These are phyloP conservation scores for Pampus argenteus DNA, from an alignment of 2,797 vertebrate genomes.

Conservation along the genomic window DNA sequence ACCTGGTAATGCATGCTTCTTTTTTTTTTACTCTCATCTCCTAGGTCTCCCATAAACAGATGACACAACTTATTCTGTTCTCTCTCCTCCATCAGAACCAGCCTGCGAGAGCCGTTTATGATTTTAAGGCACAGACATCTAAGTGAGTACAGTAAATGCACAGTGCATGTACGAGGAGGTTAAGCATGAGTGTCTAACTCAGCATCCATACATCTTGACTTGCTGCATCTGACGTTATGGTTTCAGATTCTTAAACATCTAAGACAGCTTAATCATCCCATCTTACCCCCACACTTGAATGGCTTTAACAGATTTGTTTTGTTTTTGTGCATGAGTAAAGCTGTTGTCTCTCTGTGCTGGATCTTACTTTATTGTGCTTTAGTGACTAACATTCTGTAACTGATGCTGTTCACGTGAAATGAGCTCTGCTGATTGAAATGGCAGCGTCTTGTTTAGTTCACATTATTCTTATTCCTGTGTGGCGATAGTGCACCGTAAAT, in stretches of 20 bases:
- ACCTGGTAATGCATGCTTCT: constrained; percentile 62
- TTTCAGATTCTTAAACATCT: background rate
- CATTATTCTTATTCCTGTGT: constrained; percentile 2
- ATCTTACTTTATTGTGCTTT: constrained; percentile 20
- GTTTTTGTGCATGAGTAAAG: constrained; percentile 37
- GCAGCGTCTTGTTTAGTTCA: background rate
- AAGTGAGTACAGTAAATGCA: constrained; percentile 91
- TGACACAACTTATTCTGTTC: constrained; percentile 88
- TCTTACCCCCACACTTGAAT: constrained; percentile 14
- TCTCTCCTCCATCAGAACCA: constrained; percentile 92
- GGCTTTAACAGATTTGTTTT: constrained; percentile 13
- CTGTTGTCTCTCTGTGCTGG: background rate
- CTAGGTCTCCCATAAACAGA: constrained; percentile 86
- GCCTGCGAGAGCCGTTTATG: constrained; percentile 97
- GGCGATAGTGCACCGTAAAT: background rate
- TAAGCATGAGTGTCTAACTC: constrained; percentile 41
- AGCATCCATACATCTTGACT: constrained; percentile 8
- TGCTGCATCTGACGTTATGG: constrained; percentile 14
- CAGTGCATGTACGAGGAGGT: background rate
- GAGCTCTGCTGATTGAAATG: background rate
- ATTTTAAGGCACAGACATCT: constrained; percentile 99
- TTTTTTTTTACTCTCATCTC: constrained; percentile 68
- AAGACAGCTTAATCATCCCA: background rate
- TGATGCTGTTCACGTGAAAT: constrained; percentile 7
- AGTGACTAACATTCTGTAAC: constrained; percentile 27